Evolutionary conservation across 2,113 vertebrate species (phyloP), one percentile per base, ranked within the genome.

Genomic region (Gopherus flavomarginatus): DNA sequence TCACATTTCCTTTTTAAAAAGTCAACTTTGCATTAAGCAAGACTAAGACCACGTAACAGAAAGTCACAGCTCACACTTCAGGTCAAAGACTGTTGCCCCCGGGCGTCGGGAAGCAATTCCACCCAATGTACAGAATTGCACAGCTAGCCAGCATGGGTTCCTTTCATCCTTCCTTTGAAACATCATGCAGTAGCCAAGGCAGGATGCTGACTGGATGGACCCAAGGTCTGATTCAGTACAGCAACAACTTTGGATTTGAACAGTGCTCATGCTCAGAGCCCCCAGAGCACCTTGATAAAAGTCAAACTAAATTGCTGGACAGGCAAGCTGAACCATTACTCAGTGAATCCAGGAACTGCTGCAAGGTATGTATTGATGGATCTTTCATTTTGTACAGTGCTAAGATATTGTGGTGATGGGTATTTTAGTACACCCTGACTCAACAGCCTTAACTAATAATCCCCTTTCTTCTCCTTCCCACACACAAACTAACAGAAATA

Each of bases 361-460:
- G 56, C 53, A 54, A 22, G 3, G 21, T 54, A 54, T 54, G 53
- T 54, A 54, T 21, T 4, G 53, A 22, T 54, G 53, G 56, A 0
- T 6, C 59, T 87, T 87, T 83, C 53, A 1, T 72, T 95, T 78
- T 5, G 0, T 10, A 78, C 29, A 86, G 8, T 38, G 82, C 59
- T 82, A 90, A 86, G 87, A 56, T 72, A 35, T 47, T 47, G 2
- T 16, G 38, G 83, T 88, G 92, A 95, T 27, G 83, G 86, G 31
- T 86, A 80, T 86, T 50, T 11, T 90, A 94, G 91, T 90, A 65
- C 81, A 29, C 75, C 31, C 10, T 24, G 12, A 79, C n/a, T 72
- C 0, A 13, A 53, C 94, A 75, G 91, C 83, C 88, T 44, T 53
- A 81, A 96, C 94, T 94, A 83, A 95, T 94, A 81, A 88, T 21